Evolutionary conservation across 2,797 vertebrate species (phyloP), one percentile per base, ranked within the genome.

Genomic region (Etheostoma nigrum): DNA sequence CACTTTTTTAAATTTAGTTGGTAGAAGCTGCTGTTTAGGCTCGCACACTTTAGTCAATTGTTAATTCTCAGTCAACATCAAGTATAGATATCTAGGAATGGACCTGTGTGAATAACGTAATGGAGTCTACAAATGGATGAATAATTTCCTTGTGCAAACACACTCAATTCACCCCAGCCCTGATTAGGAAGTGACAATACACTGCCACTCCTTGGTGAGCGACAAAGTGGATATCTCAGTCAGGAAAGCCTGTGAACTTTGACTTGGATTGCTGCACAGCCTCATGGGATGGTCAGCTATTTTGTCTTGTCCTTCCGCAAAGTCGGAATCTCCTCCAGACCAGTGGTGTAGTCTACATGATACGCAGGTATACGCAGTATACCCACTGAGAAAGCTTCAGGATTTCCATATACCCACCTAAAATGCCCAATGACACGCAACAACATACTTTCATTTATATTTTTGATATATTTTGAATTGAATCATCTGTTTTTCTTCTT

Each of bases 281-380:
- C n/a, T 85, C 44, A 69, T 72, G 42, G 42, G 42, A 15, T 5
- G 42, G 12, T 44, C 42, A 13, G 4, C 42, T 80, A 36, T 85
- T 74, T 81, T 25, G 10, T 61, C 55, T 52, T 0, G 40, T 74
- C 53, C 54, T 52, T 44, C 48, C 70, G 61, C 83, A 84, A 64
- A 67, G 73, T 81, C 81, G 86, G 57, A 80, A 59, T 45, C 67
- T 75, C 27, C 59, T 71, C 52, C 72, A 76, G 30, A 30, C 30
- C 30, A 6, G 30, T 5, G 30, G 30, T 30, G 30, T 30, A 30
- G 30, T 30, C 5, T 5, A 30, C 5, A 5, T 30, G 30, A 30
- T 30, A 30, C 30, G 30, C 30, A 30, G 30, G 30, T 30, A 30
- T 5, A 30, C 30, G 30, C 30, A 30, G 21, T 23, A 23, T 23